A percentile compares a stretch with the other conserved stretches of the same genome.
Conservation (phyloP, 1,140 invertebrate genomes). For the Holcopasites calliopsidis region DNA sequence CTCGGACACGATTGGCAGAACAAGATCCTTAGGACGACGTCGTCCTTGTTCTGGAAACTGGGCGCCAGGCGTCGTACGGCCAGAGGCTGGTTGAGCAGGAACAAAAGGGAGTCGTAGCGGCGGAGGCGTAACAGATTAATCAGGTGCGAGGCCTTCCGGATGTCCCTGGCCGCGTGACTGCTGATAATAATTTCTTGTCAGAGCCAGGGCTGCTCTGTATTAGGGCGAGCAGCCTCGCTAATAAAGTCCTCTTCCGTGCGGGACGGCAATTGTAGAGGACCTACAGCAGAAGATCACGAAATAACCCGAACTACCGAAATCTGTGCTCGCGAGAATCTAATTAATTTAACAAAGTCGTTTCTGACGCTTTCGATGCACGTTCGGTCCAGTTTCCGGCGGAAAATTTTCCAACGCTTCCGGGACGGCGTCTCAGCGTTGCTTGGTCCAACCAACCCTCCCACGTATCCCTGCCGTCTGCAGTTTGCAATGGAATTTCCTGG, state of each 20-base stretch:
- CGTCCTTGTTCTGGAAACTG: not conserved
- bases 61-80: constrained; percentile 23
- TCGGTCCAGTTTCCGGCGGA: not conserved
- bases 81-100: constrained; percentile 35
- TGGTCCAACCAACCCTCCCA: not conserved
- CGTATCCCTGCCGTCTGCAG: too few species aligned
- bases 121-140: constrained; percentile 58
- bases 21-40: constrained; percentile 19
- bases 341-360: too few species aligned
- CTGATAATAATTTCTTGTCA: constrained; percentile 44
- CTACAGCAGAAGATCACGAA: too few species aligned
- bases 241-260: constrained; percentile 1
- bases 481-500: not conserved
- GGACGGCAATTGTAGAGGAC: too few species aligned
- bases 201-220: not conserved
- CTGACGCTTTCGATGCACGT: not conserved
- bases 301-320: too few species aligned
- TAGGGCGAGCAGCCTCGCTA: not conserved
- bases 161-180: constrained; percentile 28
- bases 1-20: constrained; percentile 47
- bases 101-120: constrained; percentile 40
- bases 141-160: constrained; percentile 41
- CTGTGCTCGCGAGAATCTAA: too few species aligned
- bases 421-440: not conserved
- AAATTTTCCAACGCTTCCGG: constrained; percentile 3